Conservation (phyloP, 2,113 vertebrate genomes). For the Recurvirostra avosetta region DNA sequence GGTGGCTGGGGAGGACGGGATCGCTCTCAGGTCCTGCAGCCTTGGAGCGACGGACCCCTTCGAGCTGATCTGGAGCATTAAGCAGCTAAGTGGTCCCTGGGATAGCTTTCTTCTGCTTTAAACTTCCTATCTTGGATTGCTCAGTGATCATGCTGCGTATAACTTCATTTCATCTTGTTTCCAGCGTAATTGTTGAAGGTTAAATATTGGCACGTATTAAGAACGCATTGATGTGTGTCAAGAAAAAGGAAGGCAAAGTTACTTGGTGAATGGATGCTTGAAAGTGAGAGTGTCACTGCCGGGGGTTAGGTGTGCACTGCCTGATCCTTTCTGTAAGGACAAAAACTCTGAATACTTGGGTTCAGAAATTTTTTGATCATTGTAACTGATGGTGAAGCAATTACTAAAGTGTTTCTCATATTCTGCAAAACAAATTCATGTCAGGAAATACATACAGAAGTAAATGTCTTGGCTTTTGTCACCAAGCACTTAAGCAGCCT, state of each 20-base stretch:
- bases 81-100: accelerated
- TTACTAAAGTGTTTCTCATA: not conserved
- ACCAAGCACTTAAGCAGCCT: not conserved
- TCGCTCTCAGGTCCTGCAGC: accelerated
- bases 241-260: accelerated
- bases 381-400: not conserved
- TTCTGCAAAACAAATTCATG: not conserved
- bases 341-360: accelerated
- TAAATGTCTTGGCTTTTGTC: not conserved
- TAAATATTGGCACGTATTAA: accelerated
- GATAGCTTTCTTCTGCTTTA: not conserved
- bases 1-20: not conserved
- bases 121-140: accelerated
- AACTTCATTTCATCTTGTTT: accelerated
- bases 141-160: accelerated
- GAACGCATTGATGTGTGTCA: accelerated
- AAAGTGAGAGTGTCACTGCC: not conserved
- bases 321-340: not conserved
- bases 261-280: not conserved
- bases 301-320: not conserved
- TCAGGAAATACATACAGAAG: not conserved
- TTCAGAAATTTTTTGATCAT: not conserved
- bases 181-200: accelerated
- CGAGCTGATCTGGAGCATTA: accelerated
- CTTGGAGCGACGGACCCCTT: accelerated